phyloP scores from a whole-genome alignment of 1,140 invertebrate genomes.

The Lutraria rhynchaena region DNA sequence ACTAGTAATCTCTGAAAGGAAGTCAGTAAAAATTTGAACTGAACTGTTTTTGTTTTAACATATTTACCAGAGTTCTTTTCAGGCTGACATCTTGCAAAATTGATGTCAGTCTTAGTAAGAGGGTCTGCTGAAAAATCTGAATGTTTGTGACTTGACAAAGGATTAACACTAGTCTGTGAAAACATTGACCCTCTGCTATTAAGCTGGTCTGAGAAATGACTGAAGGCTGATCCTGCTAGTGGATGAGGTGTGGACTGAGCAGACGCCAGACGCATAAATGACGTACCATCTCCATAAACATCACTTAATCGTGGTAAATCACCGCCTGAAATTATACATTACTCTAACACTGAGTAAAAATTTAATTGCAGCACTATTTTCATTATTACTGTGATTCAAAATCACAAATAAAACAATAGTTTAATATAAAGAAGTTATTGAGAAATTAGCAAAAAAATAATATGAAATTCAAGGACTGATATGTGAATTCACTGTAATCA shows the following conservation, averaged over 20 bases:
- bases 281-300: background rate
- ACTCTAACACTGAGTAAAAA: too few species aligned
- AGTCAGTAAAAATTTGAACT: too few species aligned
- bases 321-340: slow-evolving; percentile 23
- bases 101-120: background rate
- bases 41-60: too few species aligned
- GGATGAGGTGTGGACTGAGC: slow-evolving; percentile 43
- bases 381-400: too few species aligned
- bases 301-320: slow-evolving; percentile 22
- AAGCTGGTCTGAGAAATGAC: background rate
- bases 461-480: too few species aligned
- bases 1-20: too few species aligned
- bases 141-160: background rate
- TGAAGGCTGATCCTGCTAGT: background rate
- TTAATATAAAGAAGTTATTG: too few species aligned
- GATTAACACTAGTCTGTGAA: background rate
- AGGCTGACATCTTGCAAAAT: background rate
- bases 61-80: slow-evolving; percentile 5
- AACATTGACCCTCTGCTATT: background rate
- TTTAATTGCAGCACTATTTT: too few species aligned
- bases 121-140: background rate
- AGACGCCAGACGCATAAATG: slow-evolving; percentile 4
- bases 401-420: too few species aligned
- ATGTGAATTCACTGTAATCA: too few species aligned
- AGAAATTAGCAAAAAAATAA: too few species aligned